Percentiles rank a stretch among this genome's conserved stretches.
These are phyloP conservation scores for Drosophila austrosaltans DNA, from an alignment of 2,888 invertebrate species.

Conservation along the genomic window DNA sequence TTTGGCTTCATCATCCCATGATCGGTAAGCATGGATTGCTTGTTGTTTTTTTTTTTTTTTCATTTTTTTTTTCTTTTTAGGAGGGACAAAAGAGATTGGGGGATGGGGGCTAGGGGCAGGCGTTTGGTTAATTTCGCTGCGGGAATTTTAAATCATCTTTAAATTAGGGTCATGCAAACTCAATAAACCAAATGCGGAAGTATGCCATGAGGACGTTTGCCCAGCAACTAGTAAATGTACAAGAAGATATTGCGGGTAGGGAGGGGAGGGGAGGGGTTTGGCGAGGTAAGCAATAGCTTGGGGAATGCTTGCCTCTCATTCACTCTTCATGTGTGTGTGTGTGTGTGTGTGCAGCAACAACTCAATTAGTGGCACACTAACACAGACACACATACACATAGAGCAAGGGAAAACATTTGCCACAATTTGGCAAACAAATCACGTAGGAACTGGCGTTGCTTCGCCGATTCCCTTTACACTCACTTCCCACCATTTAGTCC, in stretches of 20 bases:
- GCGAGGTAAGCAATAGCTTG: slow-evolving; percentile 20
- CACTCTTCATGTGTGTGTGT: not conserved
- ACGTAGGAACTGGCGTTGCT: slow-evolving; percentile 57
- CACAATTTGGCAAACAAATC: slow-evolving; percentile 70
- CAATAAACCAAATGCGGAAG: slow-evolving; percentile 66
- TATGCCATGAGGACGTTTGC: slow-evolving; percentile 14
- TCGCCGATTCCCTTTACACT: slow-evolving; percentile 7
- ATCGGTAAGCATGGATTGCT: slow-evolving; percentile 15
- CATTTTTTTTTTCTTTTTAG: not conserved
- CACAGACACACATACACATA: slow-evolving; percentile 24
- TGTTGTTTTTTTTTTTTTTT: slow-evolving; percentile 5
- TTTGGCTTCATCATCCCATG: not conserved
- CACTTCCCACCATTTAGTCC: slow-evolving; percentile 8
- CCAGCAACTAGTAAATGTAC: not conserved
- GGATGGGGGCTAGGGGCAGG: slow-evolving; percentile 2
- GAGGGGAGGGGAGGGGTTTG: not conserved
- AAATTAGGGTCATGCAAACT: slow-evolving; percentile 77
- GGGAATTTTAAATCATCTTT: slow-evolving; percentile 77
- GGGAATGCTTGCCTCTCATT: slow-evolving; percentile 9
- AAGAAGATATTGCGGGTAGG: not conserved
- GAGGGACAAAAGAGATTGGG: not conserved
- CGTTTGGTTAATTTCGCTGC: slow-evolving; percentile 74
- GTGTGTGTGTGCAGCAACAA: slow-evolving; percentile 49
- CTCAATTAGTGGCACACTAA: slow-evolving; percentile 47
- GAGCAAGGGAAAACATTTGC: slow-evolving; percentile 14